Percentiles rank a stretch among this genome's conserved stretches.
phyloP scores from a whole-genome alignment of 1,140 invertebrate genomes.

The Palaemon carinicauda region DNA sequence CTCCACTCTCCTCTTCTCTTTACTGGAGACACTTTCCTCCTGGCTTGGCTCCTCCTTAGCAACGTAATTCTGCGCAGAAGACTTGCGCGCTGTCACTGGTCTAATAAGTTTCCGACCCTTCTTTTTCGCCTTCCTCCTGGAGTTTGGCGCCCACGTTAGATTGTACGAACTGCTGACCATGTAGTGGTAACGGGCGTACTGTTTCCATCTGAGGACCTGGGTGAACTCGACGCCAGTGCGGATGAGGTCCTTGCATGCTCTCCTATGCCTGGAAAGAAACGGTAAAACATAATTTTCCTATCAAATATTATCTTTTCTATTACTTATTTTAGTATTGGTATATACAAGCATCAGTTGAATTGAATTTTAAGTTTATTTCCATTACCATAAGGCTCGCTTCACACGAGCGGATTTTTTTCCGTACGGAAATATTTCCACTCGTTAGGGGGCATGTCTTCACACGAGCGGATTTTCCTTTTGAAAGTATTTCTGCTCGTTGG shows the following conservation, averaged over 20 bases:
- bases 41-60: no score
- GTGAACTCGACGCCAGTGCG: neutral
- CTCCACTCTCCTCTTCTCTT: no score
- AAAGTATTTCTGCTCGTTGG: no score
- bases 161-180: neutral
- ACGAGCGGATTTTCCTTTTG: no score
- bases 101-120: neutral
- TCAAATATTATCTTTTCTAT: neutral
- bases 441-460: no score
- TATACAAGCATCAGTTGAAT: no score
- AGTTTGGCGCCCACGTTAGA: neutral
- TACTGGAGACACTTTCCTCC: no score
- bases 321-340: neutral
- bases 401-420: no score
- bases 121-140: neutral
- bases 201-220: constrained; percentile 21
- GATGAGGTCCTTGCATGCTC: constrained; percentile 16
- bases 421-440: no score
- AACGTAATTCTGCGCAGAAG: no score
- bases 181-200: constrained; percentile 18
- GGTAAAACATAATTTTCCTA: neutral
- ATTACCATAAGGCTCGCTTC: no score
- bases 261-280: neutral
- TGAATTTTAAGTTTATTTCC: no score
- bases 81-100: neutral